phyloP scores from a whole-genome alignment of 2,888 invertebrate genomes.

The Clostera curtula region DNA sequence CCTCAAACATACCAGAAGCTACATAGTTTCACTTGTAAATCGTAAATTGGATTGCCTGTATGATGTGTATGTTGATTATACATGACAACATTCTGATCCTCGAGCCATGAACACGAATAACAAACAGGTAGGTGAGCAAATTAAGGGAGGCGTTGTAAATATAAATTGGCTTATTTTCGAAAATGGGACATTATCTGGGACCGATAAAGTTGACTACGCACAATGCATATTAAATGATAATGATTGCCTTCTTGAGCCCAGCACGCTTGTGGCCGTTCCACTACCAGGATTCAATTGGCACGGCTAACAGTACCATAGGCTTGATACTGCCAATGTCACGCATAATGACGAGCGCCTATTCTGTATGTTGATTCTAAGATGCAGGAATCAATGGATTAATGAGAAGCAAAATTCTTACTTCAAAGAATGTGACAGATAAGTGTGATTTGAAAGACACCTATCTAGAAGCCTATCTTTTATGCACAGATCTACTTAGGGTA shows the following conservation, averaged over 20 bases:
- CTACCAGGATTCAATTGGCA: constrained; percentile 41
- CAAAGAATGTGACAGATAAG: too few species aligned
- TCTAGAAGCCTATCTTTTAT: too few species aligned
- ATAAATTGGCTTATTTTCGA: constrained; percentile 24
- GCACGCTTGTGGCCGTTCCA: constrained; percentile 18
- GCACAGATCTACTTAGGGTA: too few species aligned
- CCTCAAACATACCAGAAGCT: too few species aligned
- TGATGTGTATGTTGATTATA: too few species aligned
- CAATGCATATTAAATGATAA: constrained; percentile 58
- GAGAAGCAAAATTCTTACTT: too few species aligned
- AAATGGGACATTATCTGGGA: constrained; percentile 18
- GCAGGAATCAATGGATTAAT: too few species aligned
- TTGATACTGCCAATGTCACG: constrained; percentile 41
- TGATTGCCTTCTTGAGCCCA: constrained; percentile 45
- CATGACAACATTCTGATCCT: too few species aligned
- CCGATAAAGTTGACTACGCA: constrained; percentile 27
- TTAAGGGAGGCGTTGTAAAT: constrained; percentile 10
- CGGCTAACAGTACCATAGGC: constrained; percentile 57
- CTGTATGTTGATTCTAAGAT: constrained; percentile 19
- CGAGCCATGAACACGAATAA: constrained; percentile 7
- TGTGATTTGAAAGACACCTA: too few species aligned
- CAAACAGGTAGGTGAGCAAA: constrained; percentile 7
- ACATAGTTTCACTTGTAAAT: too few species aligned
- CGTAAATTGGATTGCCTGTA: too few species aligned
- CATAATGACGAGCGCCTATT: constrained; percentile 15